Percentiles rank a stretch among this genome's conserved stretches.
Evolutionary conservation across 1,140 invertebrate genomes (phyloP).

Genomic region (Vanessa atalanta): DNA sequence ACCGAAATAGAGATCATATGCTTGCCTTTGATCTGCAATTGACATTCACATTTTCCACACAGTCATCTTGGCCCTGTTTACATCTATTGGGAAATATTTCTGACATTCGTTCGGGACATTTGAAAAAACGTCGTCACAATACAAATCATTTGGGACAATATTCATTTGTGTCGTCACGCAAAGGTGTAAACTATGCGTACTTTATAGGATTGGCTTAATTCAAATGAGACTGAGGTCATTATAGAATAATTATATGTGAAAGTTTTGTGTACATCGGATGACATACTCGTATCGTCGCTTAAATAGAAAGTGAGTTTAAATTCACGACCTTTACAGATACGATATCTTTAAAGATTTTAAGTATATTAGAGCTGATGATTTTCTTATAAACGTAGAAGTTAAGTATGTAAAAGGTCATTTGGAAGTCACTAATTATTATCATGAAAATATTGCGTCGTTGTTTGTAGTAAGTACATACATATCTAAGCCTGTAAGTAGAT

Average conservation of each 20-base stretch:
- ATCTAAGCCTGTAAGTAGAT: not conserved
- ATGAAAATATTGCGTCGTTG: not conserved
- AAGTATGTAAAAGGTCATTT: no score
- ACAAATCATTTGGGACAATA: not conserved
- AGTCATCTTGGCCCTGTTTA: not conserved
- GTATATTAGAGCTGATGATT: not conserved
- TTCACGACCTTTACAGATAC: not conserved
- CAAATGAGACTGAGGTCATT: conserved; percentile 43
- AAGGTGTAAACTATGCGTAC: conserved; percentile 11
- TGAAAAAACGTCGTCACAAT: conserved; percentile 7
- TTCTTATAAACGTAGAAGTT: not conserved
- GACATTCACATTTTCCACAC: no score
- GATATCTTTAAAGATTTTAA: not conserved
- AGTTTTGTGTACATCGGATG: conserved; percentile 12
- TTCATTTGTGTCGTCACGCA: conserved; percentile 15
- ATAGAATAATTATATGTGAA: conserved; percentile 49
- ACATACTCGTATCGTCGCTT: conserved; percentile 28
- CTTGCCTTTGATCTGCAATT: no score
- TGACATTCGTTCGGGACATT: conserved; percentile 4
- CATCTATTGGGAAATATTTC: conserved; percentile 1
- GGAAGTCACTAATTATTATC: no score
- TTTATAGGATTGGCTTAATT: conserved; percentile 31
- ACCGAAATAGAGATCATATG: no score
- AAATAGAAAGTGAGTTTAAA: conserved; percentile 32
- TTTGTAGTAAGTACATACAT: not conserved